Evolutionary conservation across 2,113 vertebrate genomes (phyloP), one percentile per base, ranked within the genome.

Genomic region (Oreamnos americanus): DNA sequence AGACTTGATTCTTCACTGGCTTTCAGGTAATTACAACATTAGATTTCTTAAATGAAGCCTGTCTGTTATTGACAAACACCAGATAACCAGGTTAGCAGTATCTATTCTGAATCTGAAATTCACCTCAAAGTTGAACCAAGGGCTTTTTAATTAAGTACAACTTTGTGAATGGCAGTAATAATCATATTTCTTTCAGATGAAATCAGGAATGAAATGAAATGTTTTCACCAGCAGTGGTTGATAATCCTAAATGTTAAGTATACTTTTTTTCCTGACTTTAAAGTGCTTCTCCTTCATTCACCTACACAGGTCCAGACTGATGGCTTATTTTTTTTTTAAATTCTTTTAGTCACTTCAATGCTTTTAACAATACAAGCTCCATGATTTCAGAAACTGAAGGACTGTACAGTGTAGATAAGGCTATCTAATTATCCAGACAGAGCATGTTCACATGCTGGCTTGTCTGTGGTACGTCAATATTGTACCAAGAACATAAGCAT

Each of bases 201-300:
- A 86, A 45, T 87, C 30, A 55, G 79, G 16, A 74, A 64, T 94
- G 89, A 94, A 93, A 71, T 45, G 45, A 45, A 45, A 45, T 45
- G 45, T 45, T 45, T 45, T 45, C 45, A 45, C 15, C 60, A 81
- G 14, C 43, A 93, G 57, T 89, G 51, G 47, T 85, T 96, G 55
- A 91, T 78, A 96, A 71, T 92, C n/a, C 47, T 92, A 83, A 89
- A 87, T 83, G 64, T 45, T 87, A 91, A 96, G 45, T 94, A 30
- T 51, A n/a, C 71, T 74, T 43, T 62, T 62, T 71, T 39, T 86
- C 64, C 84, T 30, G 71, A 92, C 51, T 93, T 93, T 51, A 96
- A 94, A 90, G 43, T 85, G 16, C n/a, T 85, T 97, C 81, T 95
- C 43, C 60, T 96, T 85, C 39, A 85, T 88, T 91, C 47, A 49